phyloP scores from a whole-genome alignment of 2,888 invertebrate genomes.

The Empis livida region DNA sequence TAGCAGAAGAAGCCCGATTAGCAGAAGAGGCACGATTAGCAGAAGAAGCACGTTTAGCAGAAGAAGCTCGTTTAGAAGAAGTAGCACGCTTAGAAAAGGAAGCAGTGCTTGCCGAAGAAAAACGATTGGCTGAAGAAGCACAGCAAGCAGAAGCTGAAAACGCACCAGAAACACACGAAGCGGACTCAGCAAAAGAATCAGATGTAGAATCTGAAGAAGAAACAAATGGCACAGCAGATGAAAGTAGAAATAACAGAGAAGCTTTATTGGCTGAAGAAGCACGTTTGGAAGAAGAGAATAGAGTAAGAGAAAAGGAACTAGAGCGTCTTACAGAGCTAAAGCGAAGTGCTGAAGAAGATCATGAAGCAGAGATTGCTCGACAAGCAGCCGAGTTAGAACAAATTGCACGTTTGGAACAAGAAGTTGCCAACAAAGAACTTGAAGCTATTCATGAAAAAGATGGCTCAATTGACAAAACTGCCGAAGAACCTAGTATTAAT shows the following conservation, averaged over 20 bases:
- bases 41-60: no score
- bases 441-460: no score
- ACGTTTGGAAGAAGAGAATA: conserved; percentile 29
- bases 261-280: conserved; percentile 6
- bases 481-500: no score
- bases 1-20: not conserved
- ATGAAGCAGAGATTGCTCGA: conserved; percentile 52
- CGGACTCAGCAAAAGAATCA: no score
- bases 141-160: no score
- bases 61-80: no score
- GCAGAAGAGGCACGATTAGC: not conserved
- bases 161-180: no score
- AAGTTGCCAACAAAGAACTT: conserved; percentile 30
- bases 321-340: conserved; percentile 35
- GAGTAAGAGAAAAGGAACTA: conserved; percentile 37
- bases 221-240: not conserved
- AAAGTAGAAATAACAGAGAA: not conserved
- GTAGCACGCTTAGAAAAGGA: no score
- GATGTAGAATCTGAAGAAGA: no score
- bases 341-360: conserved; percentile 38
- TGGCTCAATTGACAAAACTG: no score
- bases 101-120: no score
- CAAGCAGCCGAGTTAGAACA: conserved; percentile 60
- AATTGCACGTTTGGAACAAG: conserved; percentile 42
- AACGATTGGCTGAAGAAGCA: no score